Base-by-base conservation (phyloP, 2,797 vertebrate species). In the Falco concolor region DNA sequence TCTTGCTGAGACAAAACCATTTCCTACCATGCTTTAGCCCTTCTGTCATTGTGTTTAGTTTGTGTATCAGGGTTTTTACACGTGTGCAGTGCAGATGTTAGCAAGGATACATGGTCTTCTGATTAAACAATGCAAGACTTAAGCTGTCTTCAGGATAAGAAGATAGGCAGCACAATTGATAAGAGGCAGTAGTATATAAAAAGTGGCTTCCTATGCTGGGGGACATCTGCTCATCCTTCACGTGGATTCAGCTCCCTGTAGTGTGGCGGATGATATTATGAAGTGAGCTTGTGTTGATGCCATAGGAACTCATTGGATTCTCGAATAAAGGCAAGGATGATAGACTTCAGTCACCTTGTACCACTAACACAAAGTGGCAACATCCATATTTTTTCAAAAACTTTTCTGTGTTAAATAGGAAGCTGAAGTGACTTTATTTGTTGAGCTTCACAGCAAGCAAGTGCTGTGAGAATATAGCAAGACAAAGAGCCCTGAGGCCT, bases 21-120 rank as follows among this genome's bases (percentile, higher is more conserved):
- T 79, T 64, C 93, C 60, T 60, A 24, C 38, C 47, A 5, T 0
- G 49, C 86, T 84, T 76, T 38, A 74, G 88, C 84, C 93, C 84
- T 49, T 27, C 38, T 87, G 67, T 72, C 49, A 8, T 32, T 9
- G 47, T 56, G 65, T 32, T 91, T 49, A 30, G 76, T 65, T 64
- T 28, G 53, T 85, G 81, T 95, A 40, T 47, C 12, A n/a, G 50
- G 24, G 64, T 84, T 93, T 95, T 70, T 72, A 60, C 95, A 90
- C 73, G 93, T 93, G 84, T 73, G 44, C 9, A 8, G 94, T 82
- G 79, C 97, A 97, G 97, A 95, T 96, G 96, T 95, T 95, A 25
- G 44, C 68, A 13, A 75, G 95, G 95, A 59, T 88, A 61, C 87
- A 5, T 4, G 5, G 13, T 57, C 80, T 65, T 10, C 72, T 93